These are phyloP conservation scores for Noturus placidus DNA, from an alignment of 2,113 vertebrate species.

Conservation along the genomic window DNA sequence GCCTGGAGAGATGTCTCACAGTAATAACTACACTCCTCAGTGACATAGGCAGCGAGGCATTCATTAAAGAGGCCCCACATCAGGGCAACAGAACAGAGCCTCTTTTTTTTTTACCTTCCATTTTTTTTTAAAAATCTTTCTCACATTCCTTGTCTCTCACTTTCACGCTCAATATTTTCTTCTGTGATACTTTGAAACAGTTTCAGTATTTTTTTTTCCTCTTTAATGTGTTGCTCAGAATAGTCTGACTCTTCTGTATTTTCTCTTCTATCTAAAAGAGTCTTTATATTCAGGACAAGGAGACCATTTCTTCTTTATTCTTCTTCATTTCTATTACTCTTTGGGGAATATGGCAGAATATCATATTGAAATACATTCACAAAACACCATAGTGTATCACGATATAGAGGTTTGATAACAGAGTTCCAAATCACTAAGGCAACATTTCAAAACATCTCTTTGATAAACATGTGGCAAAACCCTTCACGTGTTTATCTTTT, in stretches of 20 bases:
- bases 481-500: background rate
- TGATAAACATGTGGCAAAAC: background rate
- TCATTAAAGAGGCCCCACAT: constrained; percentile 29
- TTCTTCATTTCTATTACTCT: background rate
- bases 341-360: background rate
- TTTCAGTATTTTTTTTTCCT: background rate
- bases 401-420: background rate
- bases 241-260: background rate
- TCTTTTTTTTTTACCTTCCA: background rate
- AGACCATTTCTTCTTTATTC: background rate
- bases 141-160: background rate
- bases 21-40: constrained; percentile 30
- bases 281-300: background rate
- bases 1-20: constrained; percentile 27
- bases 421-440: background rate
- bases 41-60: background rate
- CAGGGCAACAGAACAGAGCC: background rate
- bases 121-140: background rate
- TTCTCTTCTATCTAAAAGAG: background rate
- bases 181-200: background rate
- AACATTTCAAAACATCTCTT: background rate
- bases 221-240: background rate
- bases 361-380: background rate
- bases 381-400: background rate
- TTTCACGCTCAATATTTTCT: background rate